Conservation (phyloP, 37 sponge, comb jelly and placozoan genomes). For the Cladorhizidae sp. region DNA sequence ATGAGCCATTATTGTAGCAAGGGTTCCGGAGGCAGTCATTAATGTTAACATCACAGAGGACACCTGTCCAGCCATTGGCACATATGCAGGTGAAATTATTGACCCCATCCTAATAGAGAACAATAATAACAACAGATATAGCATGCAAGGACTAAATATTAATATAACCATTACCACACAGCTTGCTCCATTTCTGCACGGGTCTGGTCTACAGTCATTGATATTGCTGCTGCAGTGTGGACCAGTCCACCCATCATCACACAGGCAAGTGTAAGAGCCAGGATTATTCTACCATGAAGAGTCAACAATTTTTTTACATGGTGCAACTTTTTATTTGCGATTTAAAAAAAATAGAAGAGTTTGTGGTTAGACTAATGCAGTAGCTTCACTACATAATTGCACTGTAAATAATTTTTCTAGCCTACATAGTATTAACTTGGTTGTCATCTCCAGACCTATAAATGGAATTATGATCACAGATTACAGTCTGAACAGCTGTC, state of each 20-base stretch:
- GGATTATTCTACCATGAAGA: conserved; percentile 28
- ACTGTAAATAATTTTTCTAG: too few species aligned
- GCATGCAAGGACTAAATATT: neutral
- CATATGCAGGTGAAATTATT: conserved; percentile 16
- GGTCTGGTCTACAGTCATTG: conserved; percentile 34
- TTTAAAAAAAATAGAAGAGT: too few species aligned
- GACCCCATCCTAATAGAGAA: conserved; percentile 2
- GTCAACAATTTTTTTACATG: too few species aligned
- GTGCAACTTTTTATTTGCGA: too few species aligned
- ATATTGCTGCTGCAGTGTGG: conserved; percentile 20
- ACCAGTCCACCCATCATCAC: conserved; percentile 42
- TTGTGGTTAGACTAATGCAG: too few species aligned
- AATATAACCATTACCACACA: conserved; percentile 22
- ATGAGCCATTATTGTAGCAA: neutral
- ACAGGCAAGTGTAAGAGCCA: conserved; percentile 31
- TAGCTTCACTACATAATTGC: too few species aligned
- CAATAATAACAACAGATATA: neutral
- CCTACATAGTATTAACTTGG: too few species aligned
- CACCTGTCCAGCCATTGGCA: conserved; percentile 41
- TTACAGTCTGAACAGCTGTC: neutral
- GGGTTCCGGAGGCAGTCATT: conserved; percentile 35
- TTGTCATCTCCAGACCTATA: neutral
- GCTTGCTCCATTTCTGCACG: conserved; percentile 7
- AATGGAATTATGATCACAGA: neutral
- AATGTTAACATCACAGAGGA: conserved; percentile 39